Percentiles rank a stretch among this genome's conserved stretches.
These are phyloP conservation scores for Chionodraco myersi DNA, from an alignment of 2,113 vertebrate genomes.

Conservation along the genomic window DNA sequence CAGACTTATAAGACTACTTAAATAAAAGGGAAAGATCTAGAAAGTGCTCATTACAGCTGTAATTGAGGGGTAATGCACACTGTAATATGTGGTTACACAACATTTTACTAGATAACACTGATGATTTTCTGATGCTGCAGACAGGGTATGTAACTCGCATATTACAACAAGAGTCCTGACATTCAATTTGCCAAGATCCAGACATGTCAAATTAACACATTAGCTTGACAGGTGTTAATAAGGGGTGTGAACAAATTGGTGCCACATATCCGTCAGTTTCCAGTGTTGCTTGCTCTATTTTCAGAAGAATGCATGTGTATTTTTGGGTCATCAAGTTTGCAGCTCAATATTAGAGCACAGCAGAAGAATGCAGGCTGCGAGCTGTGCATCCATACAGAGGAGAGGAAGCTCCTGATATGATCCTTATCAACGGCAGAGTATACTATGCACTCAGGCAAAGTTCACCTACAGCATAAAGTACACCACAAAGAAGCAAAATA, in stretches of 20 bases:
- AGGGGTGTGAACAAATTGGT: slow-evolving; percentile 62
- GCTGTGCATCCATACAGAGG: slow-evolving; percentile 8
- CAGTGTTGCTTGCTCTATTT: not conserved
- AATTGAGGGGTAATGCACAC: slow-evolving; percentile 41
- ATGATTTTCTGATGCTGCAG: slow-evolving; percentile 53
- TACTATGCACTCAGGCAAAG: slow-evolving; percentile 24
- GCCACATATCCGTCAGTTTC: slow-evolving; percentile 49
- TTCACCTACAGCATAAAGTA: slow-evolving; percentile 15
- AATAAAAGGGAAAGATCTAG: slow-evolving; percentile 13
- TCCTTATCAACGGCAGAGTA: slow-evolving; percentile 4
- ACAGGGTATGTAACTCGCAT: slow-evolving; percentile 41
- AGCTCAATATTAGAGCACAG: slow-evolving; percentile 35
- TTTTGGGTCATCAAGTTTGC: slow-evolving; percentile 47
- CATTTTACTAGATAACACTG: slow-evolving; percentile 59
- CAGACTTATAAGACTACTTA: not conserved
- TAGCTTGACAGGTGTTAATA: slow-evolving; percentile 64
- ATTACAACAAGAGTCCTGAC: slow-evolving; percentile 47
- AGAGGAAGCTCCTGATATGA: slow-evolving; percentile 16
- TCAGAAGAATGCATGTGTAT: slow-evolving; percentile 8
- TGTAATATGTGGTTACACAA: slow-evolving; percentile 56
- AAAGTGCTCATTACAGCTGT: slow-evolving; percentile 25
- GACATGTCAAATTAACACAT: slow-evolving; percentile 55
- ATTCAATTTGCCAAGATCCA: slow-evolving; percentile 61
- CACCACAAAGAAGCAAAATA: not conserved
- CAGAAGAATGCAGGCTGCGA: slow-evolving; percentile 43